These are phyloP conservation scores for Macrotrachela quadricornifera DNA, from an alignment of 1,140 invertebrate species.

Conservation along the genomic window DNA sequence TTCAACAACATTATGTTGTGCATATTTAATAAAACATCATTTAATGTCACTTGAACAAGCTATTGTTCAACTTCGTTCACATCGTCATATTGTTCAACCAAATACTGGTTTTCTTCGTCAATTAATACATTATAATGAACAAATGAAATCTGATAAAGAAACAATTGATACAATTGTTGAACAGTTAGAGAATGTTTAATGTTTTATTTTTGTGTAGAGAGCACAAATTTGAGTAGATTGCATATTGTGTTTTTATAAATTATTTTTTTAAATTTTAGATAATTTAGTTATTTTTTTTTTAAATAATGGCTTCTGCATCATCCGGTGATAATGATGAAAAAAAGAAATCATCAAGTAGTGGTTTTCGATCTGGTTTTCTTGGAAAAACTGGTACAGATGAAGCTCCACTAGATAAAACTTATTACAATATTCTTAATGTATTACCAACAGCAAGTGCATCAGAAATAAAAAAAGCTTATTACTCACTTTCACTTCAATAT, in stretches of 20 bases:
- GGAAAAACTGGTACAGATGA: too few species aligned
- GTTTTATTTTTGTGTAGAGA: too few species aligned
- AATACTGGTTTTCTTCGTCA: conserved; percentile 73
- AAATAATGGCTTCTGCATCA: too few species aligned
- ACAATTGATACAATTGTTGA: too few species aligned
- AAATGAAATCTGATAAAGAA: background rate
- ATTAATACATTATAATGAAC: conserved; percentile 47
- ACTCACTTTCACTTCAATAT: background rate
- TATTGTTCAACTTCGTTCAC: conserved; percentile 46
- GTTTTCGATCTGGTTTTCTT: too few species aligned
- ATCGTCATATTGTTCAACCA: conserved; percentile 54
- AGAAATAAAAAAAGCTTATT: background rate
- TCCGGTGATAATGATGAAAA: too few species aligned
- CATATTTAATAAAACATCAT: conserved; percentile 62
- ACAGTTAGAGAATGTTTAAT: too few species aligned
- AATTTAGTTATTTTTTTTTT: too few species aligned
- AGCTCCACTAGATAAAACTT: background rate
- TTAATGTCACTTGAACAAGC: conserved; percentile 51
- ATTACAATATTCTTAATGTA: background rate
- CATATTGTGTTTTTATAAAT: too few species aligned
- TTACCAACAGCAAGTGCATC: background rate
- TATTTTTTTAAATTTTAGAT: too few species aligned
- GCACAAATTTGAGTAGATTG: too few species aligned
- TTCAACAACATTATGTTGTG: conserved; percentile 58
- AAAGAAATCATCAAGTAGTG: too few species aligned